Evolutionary conservation across 64 coral and sea anemone species (phyloP).

Genomic region (Dendronephthya gigantea): DNA sequence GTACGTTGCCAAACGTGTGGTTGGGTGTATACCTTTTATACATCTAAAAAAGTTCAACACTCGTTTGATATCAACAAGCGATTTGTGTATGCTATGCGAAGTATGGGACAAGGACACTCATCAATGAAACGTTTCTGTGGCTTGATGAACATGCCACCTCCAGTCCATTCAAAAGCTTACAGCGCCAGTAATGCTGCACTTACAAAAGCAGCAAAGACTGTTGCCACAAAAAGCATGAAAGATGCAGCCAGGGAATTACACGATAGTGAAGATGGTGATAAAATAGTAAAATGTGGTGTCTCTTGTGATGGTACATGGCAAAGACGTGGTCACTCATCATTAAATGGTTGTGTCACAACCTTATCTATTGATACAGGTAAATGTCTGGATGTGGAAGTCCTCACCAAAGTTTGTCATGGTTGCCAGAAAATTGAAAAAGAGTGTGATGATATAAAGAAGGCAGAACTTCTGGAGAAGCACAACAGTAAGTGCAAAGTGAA

Average conservation of each 20-base stretch:
- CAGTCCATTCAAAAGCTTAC: background rate
- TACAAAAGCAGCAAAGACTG: background rate
- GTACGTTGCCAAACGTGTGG: background rate
- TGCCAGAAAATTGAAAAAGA: too few species aligned
- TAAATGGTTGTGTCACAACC: conserved; percentile 3
- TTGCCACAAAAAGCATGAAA: background rate
- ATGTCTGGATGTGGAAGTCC: background rate
- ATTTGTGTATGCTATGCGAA: background rate
- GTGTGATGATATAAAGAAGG: too few species aligned
- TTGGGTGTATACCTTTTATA: background rate
- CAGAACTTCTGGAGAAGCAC: too few species aligned
- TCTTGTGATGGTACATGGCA: background rate
- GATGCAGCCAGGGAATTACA: background rate
- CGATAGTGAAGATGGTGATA: background rate
- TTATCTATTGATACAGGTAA: background rate
- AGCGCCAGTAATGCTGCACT: background rate
- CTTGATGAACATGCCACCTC: background rate
- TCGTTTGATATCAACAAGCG: background rate
- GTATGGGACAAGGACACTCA: conserved; percentile 10
- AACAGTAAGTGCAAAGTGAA: too few species aligned
- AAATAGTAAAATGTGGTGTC: background rate
- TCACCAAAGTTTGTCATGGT: background rate
- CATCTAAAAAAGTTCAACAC: background rate
- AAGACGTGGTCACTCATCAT: background rate
- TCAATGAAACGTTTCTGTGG: too few species aligned